These are phyloP conservation scores for Coptodon rendalli DNA, from an alignment of 2,113 vertebrate genomes.

Conservation along the genomic window DNA sequence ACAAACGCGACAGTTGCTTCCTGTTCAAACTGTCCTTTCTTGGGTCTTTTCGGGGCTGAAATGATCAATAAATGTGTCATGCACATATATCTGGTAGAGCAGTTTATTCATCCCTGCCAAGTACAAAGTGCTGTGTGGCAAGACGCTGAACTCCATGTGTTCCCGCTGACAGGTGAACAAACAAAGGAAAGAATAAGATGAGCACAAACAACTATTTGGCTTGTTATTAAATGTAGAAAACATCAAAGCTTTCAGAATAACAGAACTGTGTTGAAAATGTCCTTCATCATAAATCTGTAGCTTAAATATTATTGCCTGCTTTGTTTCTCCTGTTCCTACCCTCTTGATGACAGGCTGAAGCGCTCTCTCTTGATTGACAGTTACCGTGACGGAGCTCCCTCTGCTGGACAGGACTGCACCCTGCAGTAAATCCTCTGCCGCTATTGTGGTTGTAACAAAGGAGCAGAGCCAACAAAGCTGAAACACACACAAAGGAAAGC, in stretches of 20 bases:
- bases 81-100: neutral
- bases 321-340: neutral
- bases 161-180: neutral
- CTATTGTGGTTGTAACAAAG: slow-evolving; percentile 45
- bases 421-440: neutral
- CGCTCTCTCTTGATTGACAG: neutral
- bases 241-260: neutral
- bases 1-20: rapidly evolving
- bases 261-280: neutral
- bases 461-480: slow-evolving; percentile 43
- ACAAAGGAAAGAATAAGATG: neutral
- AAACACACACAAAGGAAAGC: slow-evolving; percentile 38
- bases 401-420: neutral
- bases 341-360: neutral
- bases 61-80: neutral
- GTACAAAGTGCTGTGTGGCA: neutral
- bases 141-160: neutral
- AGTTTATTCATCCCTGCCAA: neutral
- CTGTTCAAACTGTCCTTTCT: neutral
- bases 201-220: neutral
- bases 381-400: neutral
- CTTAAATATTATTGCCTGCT: rapidly evolving
- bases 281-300: neutral
- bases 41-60: neutral
- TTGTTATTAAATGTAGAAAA: neutral